phyloP scores from a whole-genome alignment of 92 coral and sea anemone genomes.

The Scolanthus callimorphus region DNA sequence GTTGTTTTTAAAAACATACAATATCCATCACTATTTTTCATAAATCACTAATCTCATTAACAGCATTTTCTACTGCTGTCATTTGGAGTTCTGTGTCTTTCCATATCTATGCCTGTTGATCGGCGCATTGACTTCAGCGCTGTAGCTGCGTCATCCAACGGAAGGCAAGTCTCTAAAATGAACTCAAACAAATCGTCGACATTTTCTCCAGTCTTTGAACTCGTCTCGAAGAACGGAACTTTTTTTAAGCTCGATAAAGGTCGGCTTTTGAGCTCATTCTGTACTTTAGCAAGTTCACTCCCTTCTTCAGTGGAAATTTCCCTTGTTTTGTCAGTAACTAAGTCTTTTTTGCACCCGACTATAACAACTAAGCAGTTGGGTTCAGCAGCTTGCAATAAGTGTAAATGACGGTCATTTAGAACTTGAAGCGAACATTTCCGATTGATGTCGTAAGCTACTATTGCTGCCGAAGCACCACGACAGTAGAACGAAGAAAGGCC shows the following conservation, averaged over 20 bases:
- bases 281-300: slow-evolving; percentile 60
- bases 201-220: slow-evolving; percentile 88
- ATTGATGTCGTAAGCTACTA: slow-evolving; percentile 85
- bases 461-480: slow-evolving; percentile 98
- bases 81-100: background rate
- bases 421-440: slow-evolving; percentile 48
- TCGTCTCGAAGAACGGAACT: slow-evolving; percentile 91
- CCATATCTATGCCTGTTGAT: slow-evolving; percentile 45
- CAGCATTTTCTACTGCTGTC: slow-evolving; percentile 7
- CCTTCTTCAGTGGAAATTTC: slow-evolving; percentile 57
- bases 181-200: slow-evolving; percentile 86
- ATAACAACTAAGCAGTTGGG: slow-evolving; percentile 84
- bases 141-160: slow-evolving; percentile 58
- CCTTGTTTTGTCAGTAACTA: slow-evolving; percentile 54
- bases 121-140: slow-evolving; percentile 42
- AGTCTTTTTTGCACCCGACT: slow-evolving; percentile 82
- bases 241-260: slow-evolving; percentile 26
- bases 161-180: slow-evolving; percentile 81
- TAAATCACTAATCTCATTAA: no score
- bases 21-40: no score
- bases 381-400: slow-evolving; percentile 80
- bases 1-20: no score
- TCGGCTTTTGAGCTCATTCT: slow-evolving; percentile 65
- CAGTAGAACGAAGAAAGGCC: slow-evolving; percentile 93
- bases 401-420: slow-evolving; percentile 76